Percentiles rank a stretch among this genome's conserved stretches.
Conservation (phyloP, 1,140 invertebrate genomes). For the Bombus impatiens region DNA sequence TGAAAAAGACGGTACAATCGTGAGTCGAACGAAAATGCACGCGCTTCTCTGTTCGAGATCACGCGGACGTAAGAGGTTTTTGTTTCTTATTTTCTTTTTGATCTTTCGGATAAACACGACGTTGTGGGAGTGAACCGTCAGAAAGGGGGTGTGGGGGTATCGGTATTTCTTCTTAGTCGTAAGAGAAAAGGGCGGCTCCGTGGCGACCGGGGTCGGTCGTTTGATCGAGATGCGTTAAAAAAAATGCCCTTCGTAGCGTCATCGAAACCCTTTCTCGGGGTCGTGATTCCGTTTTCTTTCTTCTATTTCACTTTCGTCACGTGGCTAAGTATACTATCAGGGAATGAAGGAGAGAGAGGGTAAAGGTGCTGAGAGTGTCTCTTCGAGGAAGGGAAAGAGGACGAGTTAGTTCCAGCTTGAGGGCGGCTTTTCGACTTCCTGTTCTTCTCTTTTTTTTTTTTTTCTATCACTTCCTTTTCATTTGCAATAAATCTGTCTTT, state of each 20-base stretch:
- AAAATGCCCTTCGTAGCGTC: conserved; percentile 44
- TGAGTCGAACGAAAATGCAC: conserved; percentile 39
- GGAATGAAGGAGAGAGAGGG: conserved; percentile 17
- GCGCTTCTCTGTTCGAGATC: conserved; percentile 25
- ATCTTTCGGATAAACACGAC: background rate
- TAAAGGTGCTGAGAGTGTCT: conserved; percentile 8
- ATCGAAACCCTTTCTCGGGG: background rate
- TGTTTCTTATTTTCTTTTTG: background rate
- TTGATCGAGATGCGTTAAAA: conserved; percentile 33
- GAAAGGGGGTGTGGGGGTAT: background rate
- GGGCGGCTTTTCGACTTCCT: conserved; percentile 21
- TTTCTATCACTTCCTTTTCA: background rate
- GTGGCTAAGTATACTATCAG: background rate
- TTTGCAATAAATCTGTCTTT: background rate
- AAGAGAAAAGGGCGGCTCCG: conserved; percentile 1
- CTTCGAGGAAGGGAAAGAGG: conserved; percentile 33
- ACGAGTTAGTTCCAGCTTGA: conserved; percentile 26
- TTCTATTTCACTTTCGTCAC: background rate
- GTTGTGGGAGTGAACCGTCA: background rate
- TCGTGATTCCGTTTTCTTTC: background rate
- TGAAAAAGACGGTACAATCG: conserved; percentile 34
- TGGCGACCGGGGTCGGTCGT: background rate
- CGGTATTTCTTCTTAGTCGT: background rate
- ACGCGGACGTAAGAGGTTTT: conserved; percentile 26
- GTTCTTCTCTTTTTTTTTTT: too few relatives aligned